Evolutionary conservation across 1,140 invertebrate species (phyloP), one percentile per base, ranked within the genome.

Genomic region (Ceratitis capitata): DNA sequence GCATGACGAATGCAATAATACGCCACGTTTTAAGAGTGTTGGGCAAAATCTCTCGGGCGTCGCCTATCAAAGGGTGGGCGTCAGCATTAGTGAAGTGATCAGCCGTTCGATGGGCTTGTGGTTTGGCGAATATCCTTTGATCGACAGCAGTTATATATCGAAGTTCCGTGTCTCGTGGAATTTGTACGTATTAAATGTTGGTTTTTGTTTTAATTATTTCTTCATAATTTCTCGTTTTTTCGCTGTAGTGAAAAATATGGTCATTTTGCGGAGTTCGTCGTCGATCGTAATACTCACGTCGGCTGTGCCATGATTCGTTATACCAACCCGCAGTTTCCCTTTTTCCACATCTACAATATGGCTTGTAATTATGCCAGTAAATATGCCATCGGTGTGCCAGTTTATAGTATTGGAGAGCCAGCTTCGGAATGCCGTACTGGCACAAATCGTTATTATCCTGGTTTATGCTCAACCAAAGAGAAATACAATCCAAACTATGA

Each of bases 351-450:
- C 82, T 90, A 91, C 51, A 91, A 91, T 69, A 89, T 89, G n/a
- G 90, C 90, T 85, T 91, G 90, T 83, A 91, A 91, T 83, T 91
- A 91, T 86, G 89, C 90, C 58, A 91, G 88, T 82, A 87, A 88
- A 83, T 90, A 91, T 89, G 88, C 89, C 3, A 86, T 89, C 1
- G 90, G 88, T 7, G 87, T 88, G 0, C 89, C 89, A 10, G 88
- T 91, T 10, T 91, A 91, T 74, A 88, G 87, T 58, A 83, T 87
- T 35, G 90, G 90, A 0, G 53, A 88, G 14, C 90, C 90, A 3
- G 88, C 88, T 84, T 90, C 90, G 7, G 88, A 89, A 26, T 91
- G 90, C 51, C 16, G 26, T 32, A 90, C 89, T 0, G 90, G 90
- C 32, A 26, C 78, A 0, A 90, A 91, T 88, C 88, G 88, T 3